Base-by-base conservation (phyloP, 35 echinoderm and acorn worm genomes). In the Apostichopus californicus region DNA sequence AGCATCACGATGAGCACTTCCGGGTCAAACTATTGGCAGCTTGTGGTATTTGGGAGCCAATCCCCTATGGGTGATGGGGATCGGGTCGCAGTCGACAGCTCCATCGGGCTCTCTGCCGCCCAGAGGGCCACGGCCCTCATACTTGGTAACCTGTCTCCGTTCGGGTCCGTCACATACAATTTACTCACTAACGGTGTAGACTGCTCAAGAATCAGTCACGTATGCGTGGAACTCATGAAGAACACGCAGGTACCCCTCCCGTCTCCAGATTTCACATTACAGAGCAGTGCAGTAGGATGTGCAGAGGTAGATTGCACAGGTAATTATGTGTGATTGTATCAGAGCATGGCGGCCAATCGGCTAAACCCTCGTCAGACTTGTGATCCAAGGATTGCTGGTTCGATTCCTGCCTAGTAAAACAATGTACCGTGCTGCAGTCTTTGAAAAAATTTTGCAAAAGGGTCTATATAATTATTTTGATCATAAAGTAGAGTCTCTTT, bases 1-100 rank as follows among this genome's bases (percentile, higher is more conserved):
- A 89, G 61, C 64, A 64, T 15, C 10, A 75, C 46, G 28, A 89
- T 89, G 86, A 66, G 63, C 23, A 46, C 5, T 2, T 12, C 8
- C 20, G 86, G 86, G 8, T 46, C 15, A 5, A 17, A 89, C 86
- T 89, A 89, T 89, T 89, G 86, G 86, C 86, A 89, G 52, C 20
- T 89, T n/a, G 22, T 52, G 28, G 68, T 64, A 54, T 89, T 89
- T 52, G 86, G 86, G 9, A 89, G 86, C 34, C 61, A 53, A 11
- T 72, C 61, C 9, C 4, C 86, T 8, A 75, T 10, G 0, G 86
- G 86, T 18, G 68, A 75, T 28, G 86, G 86, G 23, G 61, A 52
- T n/a, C 86, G 63, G 12, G 14, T 89, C 15, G 60, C 23, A 25
- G 9, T 54, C 0, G 86, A 75, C 8, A 21, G 24, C 14, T 7